A percentile compares a stretch with the other conserved stretches of the same genome.
These are phyloP conservation scores for Heliothis subflexa DNA, from an alignment of 1,140 invertebrate genomes.

Conservation along the genomic window DNA sequence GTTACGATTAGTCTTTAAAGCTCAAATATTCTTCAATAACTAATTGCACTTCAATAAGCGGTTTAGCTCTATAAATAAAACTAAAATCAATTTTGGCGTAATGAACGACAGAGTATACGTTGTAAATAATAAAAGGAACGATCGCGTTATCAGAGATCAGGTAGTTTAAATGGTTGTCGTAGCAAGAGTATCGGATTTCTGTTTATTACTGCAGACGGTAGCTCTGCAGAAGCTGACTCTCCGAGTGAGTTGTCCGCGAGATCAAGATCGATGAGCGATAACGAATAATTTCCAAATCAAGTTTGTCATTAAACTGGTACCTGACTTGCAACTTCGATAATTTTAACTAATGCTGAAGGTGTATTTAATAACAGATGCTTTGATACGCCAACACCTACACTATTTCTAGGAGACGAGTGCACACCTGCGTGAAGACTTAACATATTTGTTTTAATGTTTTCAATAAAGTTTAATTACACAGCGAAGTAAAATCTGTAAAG, in stretches of 20 bases:
- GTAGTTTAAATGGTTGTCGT: slow-evolving; percentile 70
- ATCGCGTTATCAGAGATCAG: slow-evolving; percentile 71
- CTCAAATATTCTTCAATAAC: slow-evolving; percentile 4
- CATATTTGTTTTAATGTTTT: slow-evolving; percentile 8
- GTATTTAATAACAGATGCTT: slow-evolving; percentile 42
- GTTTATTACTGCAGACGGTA: slow-evolving; percentile 76
- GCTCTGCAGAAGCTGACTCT: slow-evolving; percentile 59
- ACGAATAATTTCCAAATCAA: slow-evolving; percentile 53
- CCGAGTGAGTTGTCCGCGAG: slow-evolving; percentile 75
- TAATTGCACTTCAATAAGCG: background rate
- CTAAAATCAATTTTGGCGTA: slow-evolving; percentile 64
- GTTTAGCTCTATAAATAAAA: slow-evolving; percentile 47
- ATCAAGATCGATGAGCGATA: slow-evolving; percentile 64
- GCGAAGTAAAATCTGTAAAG: slow-evolving; percentile 9
- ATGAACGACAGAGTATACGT: slow-evolving; percentile 54
- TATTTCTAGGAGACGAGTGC: background rate
- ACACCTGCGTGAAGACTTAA: background rate
- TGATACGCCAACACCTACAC: slow-evolving; percentile 40
- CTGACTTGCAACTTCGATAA: slow-evolving; percentile 50
- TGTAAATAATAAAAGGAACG: slow-evolving; percentile 76
- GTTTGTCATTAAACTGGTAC: slow-evolving; percentile 58
- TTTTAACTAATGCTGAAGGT: slow-evolving; percentile 45
- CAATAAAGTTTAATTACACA: background rate
- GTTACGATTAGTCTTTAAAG: background rate
- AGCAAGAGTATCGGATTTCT: slow-evolving; percentile 78